These are phyloP conservation scores for Patiria miniata DNA, from an alignment of 35 echinoderm and acorn worm genomes.

Conservation along the genomic window DNA sequence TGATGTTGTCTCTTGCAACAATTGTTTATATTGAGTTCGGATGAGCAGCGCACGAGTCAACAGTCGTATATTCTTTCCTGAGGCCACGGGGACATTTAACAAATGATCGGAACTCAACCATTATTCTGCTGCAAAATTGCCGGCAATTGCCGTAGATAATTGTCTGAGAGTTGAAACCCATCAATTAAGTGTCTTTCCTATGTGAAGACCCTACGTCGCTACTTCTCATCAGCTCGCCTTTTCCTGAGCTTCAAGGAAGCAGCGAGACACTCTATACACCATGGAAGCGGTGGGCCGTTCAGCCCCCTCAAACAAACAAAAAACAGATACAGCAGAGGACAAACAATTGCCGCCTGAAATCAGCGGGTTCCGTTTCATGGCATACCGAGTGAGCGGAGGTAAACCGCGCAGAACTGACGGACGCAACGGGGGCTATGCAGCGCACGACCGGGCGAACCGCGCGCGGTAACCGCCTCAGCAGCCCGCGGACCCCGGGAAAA, in stretches of 20 bases:
- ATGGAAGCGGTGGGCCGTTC: too few relatives aligned
- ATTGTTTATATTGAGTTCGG: too few relatives aligned
- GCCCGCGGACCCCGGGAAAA: too few relatives aligned
- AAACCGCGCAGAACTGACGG: background rate
- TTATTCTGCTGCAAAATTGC: background rate
- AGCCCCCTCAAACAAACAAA: background rate
- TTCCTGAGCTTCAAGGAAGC: background rate
- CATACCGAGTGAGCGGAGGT: background rate
- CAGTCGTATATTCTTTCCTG: too few relatives aligned
- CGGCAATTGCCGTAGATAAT: constrained; percentile 3
- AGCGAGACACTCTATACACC: too few relatives aligned
- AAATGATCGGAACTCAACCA: background rate
- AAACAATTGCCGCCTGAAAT: background rate
- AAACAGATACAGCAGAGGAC: constrained; percentile 6
- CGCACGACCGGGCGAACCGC: too few relatives aligned
- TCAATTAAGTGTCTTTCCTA: background rate
- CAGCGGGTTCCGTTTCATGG: background rate
- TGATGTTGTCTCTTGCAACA: too few relatives aligned
- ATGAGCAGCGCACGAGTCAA: too few relatives aligned
- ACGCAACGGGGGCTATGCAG: background rate
- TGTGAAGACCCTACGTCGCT: background rate
- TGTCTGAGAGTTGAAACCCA: constrained; percentile 1
- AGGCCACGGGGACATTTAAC: background rate
- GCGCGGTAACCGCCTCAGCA: too few relatives aligned
- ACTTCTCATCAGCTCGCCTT: background rate